These are phyloP conservation scores for Philaethria dido DNA, from an alignment of 2,888 invertebrate genomes.

Conservation along the genomic window DNA sequence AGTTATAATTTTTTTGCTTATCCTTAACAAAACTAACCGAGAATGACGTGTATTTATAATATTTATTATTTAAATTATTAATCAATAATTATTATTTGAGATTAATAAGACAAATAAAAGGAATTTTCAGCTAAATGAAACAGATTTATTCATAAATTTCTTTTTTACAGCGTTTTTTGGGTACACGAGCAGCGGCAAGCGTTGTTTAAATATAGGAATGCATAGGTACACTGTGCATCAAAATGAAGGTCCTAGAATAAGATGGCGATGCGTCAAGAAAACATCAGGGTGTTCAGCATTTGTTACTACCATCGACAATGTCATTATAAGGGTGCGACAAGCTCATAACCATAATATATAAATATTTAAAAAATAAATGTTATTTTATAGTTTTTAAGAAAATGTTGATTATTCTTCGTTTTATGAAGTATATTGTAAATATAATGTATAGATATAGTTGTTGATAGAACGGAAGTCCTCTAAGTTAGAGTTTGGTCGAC, in stretches of 20 bases:
- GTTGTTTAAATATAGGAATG: slow-evolving; percentile 61
- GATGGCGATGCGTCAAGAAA: slow-evolving; percentile 65
- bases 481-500: too few species aligned
- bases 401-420: slow-evolving; percentile 4
- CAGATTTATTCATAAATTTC: slow-evolving; percentile 8
- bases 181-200: slow-evolving; percentile 60
- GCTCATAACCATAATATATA: slow-evolving; percentile 55
- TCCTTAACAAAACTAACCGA: not conserved
- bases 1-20: not conserved
- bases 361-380: not conserved
- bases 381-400: not conserved
- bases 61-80: not conserved
- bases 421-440: slow-evolving; percentile 6
- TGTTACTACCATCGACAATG: slow-evolving; percentile 60
- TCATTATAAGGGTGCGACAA: slow-evolving; percentile 52
- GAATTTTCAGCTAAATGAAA: not conserved
- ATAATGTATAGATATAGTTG: not conserved
- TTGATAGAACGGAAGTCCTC: too few species aligned
- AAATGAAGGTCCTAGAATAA: slow-evolving; percentile 63
- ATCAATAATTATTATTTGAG: not conserved
- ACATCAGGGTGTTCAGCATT: slow-evolving; percentile 59
- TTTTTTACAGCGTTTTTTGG: slow-evolving; percentile 58
- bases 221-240: slow-evolving; percentile 68
- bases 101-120: not conserved
- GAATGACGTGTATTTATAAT: too few species aligned